Percentiles rank a stretch among this genome's conserved stretches.
phyloP scores from a whole-genome alignment of 2,888 invertebrate species.

The Polylopha cassiicola region DNA sequence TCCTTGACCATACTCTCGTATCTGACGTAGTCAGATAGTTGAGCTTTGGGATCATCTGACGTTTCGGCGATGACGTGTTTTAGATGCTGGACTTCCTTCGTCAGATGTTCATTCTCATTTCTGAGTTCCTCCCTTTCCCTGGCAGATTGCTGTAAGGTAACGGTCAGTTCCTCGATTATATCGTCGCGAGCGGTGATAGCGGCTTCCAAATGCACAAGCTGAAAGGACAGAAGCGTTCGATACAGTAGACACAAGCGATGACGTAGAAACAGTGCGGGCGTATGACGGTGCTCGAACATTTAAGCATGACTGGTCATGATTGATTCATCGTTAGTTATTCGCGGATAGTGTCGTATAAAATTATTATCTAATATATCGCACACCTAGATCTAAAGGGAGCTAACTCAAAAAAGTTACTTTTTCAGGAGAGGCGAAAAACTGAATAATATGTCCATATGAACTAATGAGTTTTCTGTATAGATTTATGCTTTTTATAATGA shows the following conservation, averaged over 20 bases:
- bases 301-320: too few species aligned
- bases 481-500: too few species aligned
- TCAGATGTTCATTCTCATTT: conserved; percentile 78
- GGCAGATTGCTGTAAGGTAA: conserved; percentile 82
- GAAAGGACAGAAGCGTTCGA: conserved; percentile 68
- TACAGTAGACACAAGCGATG: conserved; percentile 40
- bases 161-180: conserved; percentile 83
- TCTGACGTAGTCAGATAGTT: conserved; percentile 66
- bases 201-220: conserved; percentile 85
- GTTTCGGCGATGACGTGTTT: conserved; percentile 55
- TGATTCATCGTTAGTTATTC: too few species aligned
- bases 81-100: conserved; percentile 75
- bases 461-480: too few species aligned
- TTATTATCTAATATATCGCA: too few species aligned
- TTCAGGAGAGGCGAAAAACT: too few species aligned
- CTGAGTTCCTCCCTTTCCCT: conserved; percentile 79
- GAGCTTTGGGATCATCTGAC: conserved; percentile 61
- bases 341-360: too few species aligned
- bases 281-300: neutral
- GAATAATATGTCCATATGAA: too few species aligned
- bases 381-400: too few species aligned
- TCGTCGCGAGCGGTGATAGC: conserved; percentile 83
- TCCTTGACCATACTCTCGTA: conserved; percentile 65
- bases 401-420: too few species aligned
- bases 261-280: conserved; percentile 4